phyloP scores from a whole-genome alignment of 2,113 vertebrate genomes.

The Mormyrus lacerda region DNA sequence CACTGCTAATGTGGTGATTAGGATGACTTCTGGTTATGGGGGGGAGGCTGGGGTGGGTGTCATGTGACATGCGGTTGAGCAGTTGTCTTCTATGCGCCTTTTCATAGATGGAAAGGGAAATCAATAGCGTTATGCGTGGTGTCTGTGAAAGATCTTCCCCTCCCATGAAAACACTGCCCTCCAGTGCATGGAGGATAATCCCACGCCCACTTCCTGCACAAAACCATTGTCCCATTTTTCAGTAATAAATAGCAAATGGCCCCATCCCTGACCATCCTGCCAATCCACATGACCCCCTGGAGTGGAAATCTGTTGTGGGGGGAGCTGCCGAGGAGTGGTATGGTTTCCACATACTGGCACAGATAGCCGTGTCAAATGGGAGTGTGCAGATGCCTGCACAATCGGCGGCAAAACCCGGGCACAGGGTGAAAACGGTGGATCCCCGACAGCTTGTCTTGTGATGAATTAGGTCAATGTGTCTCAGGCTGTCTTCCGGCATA shows the following conservation, averaged over 20 bases:
- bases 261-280: neutral
- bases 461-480: conserved; percentile 45
- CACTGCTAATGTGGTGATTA: conserved; percentile 46
- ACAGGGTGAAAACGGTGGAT: neutral
- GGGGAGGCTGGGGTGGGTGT: neutral
- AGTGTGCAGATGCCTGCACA: neutral
- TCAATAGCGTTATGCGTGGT: neutral
- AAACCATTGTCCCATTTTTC: neutral
- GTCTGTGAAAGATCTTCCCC: neutral
- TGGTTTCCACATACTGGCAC: neutral
- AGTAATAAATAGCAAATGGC: neutral
- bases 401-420: neutral
- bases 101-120: neutral
- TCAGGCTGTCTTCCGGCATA: conserved; percentile 31
- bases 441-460: conserved; percentile 45
- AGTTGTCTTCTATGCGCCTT: neutral
- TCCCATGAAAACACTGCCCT: neutral
- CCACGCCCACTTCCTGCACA: neutral
- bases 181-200: neutral
- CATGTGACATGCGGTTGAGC: neutral
- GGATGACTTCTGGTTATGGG: conserved; percentile 23
- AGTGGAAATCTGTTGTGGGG: neutral
- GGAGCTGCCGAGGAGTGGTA: neutral
- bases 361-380: neutral
- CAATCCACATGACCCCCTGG: neutral